Percentiles rank a stretch among this genome's conserved stretches.
Evolutionary conservation across 92 coral and sea anemone genomes (phyloP).

Genomic region (Ricordea florida): DNA sequence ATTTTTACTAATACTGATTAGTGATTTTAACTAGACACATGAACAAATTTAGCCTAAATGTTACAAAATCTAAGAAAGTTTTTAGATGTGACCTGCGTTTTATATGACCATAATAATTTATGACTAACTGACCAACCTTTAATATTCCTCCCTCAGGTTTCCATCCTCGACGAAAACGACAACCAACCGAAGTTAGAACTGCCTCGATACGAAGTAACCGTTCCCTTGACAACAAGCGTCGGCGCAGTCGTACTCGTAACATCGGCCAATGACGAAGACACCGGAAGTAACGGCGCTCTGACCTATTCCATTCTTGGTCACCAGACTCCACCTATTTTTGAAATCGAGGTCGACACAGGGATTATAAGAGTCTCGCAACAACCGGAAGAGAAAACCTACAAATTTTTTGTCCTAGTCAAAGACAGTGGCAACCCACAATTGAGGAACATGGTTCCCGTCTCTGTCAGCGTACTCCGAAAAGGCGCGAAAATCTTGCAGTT

Average conservation of each 20-base stretch:
- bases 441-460: slow-evolving; percentile 63
- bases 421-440: slow-evolving; percentile 85
- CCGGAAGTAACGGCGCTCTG: slow-evolving; percentile 84
- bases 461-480: slow-evolving; percentile 59
- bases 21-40: too few species aligned
- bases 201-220: slow-evolving; percentile 78
- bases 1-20: too few species aligned
- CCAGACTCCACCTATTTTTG: slow-evolving; percentile 93
- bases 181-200: slow-evolving; percentile 92
- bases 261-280: slow-evolving; percentile 89
- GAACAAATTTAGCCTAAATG: too few species aligned
- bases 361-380: slow-evolving; percentile 62
- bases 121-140: not conserved
- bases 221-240: slow-evolving; percentile 64
- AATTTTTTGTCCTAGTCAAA: slow-evolving; percentile 84
- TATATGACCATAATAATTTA: too few species aligned
- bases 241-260: slow-evolving; percentile 77
- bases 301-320: slow-evolving; percentile 90
- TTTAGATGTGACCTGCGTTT: too few species aligned
- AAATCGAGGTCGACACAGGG: slow-evolving; percentile 72
- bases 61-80: too few species aligned
- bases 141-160: slow-evolving; percentile 51
- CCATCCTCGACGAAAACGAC: slow-evolving; percentile 87
- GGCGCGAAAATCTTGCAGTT: slow-evolving; percentile 78
- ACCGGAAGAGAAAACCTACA: slow-evolving; percentile 83